Base-by-base conservation (phyloP, 2,797 vertebrate genomes). In the Notoglanidium macrostoma region DNA sequence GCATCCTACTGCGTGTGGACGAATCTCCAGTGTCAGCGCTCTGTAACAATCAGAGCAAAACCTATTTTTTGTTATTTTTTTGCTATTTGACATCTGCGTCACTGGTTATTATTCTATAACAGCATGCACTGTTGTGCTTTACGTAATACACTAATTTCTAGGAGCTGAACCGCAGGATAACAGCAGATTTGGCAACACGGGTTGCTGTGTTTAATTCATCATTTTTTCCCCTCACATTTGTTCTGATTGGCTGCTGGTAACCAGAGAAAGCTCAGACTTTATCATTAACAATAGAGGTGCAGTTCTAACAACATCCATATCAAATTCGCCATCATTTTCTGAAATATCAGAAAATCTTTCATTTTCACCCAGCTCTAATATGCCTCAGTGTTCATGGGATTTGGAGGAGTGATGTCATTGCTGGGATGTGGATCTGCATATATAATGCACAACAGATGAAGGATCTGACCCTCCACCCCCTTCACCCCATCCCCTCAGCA, bases 381-480 rank as follows among this genome's bases (percentile, higher is more conserved):
- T 51, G 46, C 5, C 57, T 35, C 54, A 21, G 10, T 23, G 51
- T 57, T 51, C 5, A n/a, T 49, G 12, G 46, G 21, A 74, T 49
- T 51, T 77, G 51, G n/a, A 61, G 17, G 77, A 84, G 80, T 82
- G 81, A 81, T 81, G 82, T 23, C 11, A 54, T 81, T 83, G 61
- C 72, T 88, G 21, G 73, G 55, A 70, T 21, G 21, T 78, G 73
- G 63, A 32, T 54, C n/a, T 87, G 80, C 73, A 86, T 90, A 44
- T 73, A 26, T 46, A 73, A 26, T 26, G 11, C 77, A 85, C 21
- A 79, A 59, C 57, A 70, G 51, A 80, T 84, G 74, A 86, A 57
- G 70, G 14, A 51, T 44, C 61, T 35, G n/a, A 35, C 9, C 84
- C 74, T 80, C 29, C 54, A 55, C 14, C 85, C 85, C 55, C 40